These are phyloP conservation scores for Cynopterus sphinx DNA, from an alignment of 2,797 vertebrate genomes.

Conservation along the genomic window DNA sequence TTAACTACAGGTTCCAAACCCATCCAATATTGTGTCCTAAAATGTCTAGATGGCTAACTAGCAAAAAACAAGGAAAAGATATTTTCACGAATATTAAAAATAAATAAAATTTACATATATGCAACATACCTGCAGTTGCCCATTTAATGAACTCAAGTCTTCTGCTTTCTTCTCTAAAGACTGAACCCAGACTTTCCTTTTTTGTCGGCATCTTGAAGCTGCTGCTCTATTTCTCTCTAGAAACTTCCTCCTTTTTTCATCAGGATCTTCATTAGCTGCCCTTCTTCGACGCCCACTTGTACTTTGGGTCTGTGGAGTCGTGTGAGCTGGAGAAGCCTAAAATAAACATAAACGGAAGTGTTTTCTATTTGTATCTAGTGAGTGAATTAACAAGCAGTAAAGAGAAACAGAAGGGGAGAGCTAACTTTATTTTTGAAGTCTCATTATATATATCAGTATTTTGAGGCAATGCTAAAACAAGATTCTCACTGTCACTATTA, in stretches of 20 bases:
- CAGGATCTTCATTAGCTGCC: conserved; percentile 96
- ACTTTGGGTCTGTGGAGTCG: conserved; percentile 92
- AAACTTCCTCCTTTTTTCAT: conserved; percentile 98
- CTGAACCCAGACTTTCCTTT: conserved; percentile 99
- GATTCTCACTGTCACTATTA: background rate
- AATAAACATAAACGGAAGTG: conserved; percentile 21
- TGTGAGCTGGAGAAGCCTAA: conserved; percentile 92
- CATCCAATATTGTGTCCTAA: background rate
- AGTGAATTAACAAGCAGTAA: background rate
- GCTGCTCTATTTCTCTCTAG: conserved; percentile 96
- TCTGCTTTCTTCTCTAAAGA: conserved; percentile 97
- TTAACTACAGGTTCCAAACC: conserved; percentile 28
- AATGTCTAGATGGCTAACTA: conserved; percentile 11
- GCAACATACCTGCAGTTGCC: conserved; percentile 92
- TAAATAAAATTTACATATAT: conserved; percentile 9
- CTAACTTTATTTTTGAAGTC: conserved; percentile 5
- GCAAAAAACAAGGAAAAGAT: background rate
- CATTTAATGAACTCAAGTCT: conserved; percentile 94
- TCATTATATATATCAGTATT: background rate
- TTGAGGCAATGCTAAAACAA: background rate
- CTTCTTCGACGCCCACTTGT: conserved; percentile 95
- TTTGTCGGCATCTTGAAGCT: conserved; percentile 96
- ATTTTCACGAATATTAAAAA: conserved; percentile 18
- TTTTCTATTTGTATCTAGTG: conserved; percentile 16
- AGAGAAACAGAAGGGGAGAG: background rate